Conservation (phyloP, 2,113 vertebrate species). For the Pitta sordida region DNA sequence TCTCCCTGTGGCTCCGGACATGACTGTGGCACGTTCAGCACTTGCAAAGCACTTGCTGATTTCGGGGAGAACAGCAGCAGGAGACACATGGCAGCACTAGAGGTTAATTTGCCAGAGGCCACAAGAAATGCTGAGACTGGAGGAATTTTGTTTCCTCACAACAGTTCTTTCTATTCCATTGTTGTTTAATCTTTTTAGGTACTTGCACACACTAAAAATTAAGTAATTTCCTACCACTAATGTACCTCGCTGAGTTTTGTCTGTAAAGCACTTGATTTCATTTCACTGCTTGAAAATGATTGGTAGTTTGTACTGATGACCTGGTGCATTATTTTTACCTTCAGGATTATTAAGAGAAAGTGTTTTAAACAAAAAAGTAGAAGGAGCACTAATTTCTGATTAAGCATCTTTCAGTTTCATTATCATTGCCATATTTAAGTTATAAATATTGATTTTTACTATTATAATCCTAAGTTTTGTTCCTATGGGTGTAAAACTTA, state of each 20-base stretch:
- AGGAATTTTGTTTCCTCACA: background rate
- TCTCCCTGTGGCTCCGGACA: background rate
- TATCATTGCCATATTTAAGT: background rate
- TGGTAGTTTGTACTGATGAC: background rate
- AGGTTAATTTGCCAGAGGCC: constrained; percentile 9
- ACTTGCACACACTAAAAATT: background rate
- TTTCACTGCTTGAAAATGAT: background rate
- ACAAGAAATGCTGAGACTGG: background rate
- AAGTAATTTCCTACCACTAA: accelerated
- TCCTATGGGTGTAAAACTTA: background rate
- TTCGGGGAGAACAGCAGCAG: background rate
- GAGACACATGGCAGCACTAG: constrained; percentile 28
- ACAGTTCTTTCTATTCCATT: background rate
- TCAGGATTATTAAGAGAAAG: background rate
- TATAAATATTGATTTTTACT: background rate
- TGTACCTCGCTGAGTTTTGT: background rate
- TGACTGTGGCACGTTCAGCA: background rate
- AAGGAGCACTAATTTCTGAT: background rate
- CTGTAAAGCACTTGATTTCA: background rate
- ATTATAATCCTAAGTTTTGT: background rate
- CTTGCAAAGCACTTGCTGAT: constrained; percentile 15
- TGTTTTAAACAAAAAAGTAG: accelerated
- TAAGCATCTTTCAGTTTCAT: background rate
- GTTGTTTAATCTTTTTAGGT: background rate
- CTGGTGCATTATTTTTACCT: background rate